Conservation (phyloP, 2,888 invertebrate species). For the Seira sanloemensis region DNA sequence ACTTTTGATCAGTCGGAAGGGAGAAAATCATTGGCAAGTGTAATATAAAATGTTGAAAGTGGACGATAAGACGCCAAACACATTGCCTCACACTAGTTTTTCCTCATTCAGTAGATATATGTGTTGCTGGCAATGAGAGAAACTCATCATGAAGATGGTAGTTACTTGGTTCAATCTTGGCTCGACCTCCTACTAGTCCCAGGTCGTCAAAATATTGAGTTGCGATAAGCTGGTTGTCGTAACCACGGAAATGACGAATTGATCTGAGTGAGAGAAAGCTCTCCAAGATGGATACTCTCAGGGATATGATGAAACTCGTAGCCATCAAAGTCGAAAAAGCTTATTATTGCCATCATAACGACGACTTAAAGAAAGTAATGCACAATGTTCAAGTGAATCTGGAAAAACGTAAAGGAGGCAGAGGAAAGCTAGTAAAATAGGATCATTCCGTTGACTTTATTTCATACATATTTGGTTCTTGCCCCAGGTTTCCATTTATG, state of each 20-base stretch:
- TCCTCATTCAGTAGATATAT: no score
- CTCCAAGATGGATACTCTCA: no score
- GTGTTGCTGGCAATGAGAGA: not conserved
- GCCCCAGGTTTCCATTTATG: conserved; percentile 40
- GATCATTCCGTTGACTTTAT: not conserved
- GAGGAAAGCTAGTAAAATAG: not conserved
- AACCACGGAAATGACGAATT: conserved; percentile 13
- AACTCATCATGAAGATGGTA: not conserved
- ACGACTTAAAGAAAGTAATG: not conserved
- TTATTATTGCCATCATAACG: conserved; percentile 3
- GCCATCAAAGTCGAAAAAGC: not conserved
- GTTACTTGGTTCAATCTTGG: not conserved
- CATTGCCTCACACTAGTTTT: no score
- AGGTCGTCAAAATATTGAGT: no score
- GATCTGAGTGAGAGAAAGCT: conserved; percentile 10
- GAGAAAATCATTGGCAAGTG: no score
- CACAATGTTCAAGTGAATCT: not conserved
- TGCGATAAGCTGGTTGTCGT: no score
- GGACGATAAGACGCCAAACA: no score
- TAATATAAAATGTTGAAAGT: no score
- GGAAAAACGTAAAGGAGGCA: conserved; percentile 23
- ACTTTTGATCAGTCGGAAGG: no score
- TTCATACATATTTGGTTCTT: not conserved
- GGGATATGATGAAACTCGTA: not conserved
- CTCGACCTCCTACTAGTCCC: no score